These are phyloP conservation scores for Himalopsyche tibetana DNA, from an alignment of 2,888 invertebrate genomes.

Conservation along the genomic window DNA sequence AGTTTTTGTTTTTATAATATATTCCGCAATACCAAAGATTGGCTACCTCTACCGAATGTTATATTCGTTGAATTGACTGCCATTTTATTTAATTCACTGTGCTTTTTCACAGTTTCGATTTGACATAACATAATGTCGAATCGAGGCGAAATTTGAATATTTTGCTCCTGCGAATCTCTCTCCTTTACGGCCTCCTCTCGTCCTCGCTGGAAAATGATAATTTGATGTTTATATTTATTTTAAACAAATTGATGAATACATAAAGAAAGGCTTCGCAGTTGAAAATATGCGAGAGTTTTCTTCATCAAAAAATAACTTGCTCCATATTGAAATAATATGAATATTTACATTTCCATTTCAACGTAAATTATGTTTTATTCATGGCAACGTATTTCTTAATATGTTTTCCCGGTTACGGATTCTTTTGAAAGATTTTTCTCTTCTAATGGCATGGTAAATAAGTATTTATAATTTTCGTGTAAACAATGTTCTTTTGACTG, in stretches of 20 bases:
- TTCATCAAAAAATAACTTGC: constrained; percentile 30
- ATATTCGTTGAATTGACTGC: constrained; percentile 46
- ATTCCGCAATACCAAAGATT: not conserved
- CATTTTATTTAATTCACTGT: constrained; percentile 55
- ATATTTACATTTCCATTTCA: constrained; percentile 15
- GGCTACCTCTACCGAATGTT: not conserved
- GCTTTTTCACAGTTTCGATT: constrained; percentile 26
- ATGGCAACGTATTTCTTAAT: constrained; percentile 28
- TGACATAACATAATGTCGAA: constrained; percentile 48
- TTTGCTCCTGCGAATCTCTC: no score
- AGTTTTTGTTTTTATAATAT: no score
- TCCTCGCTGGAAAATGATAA: not conserved
- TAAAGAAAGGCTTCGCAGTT: constrained; percentile 21
- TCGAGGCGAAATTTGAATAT: not conserved
- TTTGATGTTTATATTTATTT: constrained; percentile 33
- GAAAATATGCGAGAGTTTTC: constrained; percentile 25
- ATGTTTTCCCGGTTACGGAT: constrained; percentile 18
- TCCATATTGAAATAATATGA: constrained; percentile 28
- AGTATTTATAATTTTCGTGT: constrained; percentile 4
- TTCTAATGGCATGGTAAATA: constrained; percentile 23
- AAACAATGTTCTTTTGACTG: constrained; percentile 3
- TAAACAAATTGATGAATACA: constrained; percentile 34
- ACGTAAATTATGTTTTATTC: constrained; percentile 8
- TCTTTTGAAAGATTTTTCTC: constrained; percentile 14
- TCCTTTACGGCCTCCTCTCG: not conserved